Percentiles rank a stretch among this genome's conserved stretches.
phyloP scores from a whole-genome alignment of 2,888 invertebrate species.

The Odiellus spinosus region DNA sequence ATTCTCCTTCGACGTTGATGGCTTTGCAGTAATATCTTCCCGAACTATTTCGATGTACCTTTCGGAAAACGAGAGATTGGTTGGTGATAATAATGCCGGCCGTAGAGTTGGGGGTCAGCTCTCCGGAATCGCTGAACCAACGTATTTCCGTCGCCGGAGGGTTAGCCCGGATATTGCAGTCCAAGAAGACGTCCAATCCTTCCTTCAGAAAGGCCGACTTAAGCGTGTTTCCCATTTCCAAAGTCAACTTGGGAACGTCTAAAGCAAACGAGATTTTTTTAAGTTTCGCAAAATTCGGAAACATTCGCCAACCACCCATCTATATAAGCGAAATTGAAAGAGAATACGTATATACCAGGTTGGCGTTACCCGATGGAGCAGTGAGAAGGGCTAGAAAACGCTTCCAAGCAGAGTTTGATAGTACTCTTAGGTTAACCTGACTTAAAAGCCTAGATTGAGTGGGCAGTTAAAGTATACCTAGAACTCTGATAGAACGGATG shows the following conservation, averaged over 20 bases:
- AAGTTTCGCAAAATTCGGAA: too few species aligned
- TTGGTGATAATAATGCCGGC: slow-evolving; percentile 76
- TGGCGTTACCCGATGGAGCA: too few species aligned
- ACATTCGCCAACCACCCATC: too few species aligned
- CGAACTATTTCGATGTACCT: slow-evolving; percentile 55
- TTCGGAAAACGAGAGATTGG: slow-evolving; percentile 78
- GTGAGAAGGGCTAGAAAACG: too few species aligned
- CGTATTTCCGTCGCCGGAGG: slow-evolving; percentile 66
- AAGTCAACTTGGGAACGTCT: slow-evolving; percentile 71
- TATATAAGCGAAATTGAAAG: too few species aligned
- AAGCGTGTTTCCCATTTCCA: slow-evolving; percentile 65
- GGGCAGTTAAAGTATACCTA: too few species aligned
- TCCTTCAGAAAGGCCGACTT: slow-evolving; percentile 76
- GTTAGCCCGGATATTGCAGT: slow-evolving; percentile 77
- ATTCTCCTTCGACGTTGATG: slow-evolving; percentile 17
- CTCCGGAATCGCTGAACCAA: slow-evolving; percentile 39
- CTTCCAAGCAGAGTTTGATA: too few species aligned
- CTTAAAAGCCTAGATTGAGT: too few species aligned
- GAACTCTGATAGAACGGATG: too few species aligned
- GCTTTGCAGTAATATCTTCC: slow-evolving; percentile 20
- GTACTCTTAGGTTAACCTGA: too few species aligned
- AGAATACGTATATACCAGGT: too few species aligned
- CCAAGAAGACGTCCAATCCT: slow-evolving; percentile 81
- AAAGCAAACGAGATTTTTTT: slow-evolving; percentile 22
- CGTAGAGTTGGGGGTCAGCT: slow-evolving; percentile 34